These are phyloP conservation scores for Platerodrilus igneus DNA, from an alignment of 2,888 invertebrate species.

Conservation along the genomic window DNA sequence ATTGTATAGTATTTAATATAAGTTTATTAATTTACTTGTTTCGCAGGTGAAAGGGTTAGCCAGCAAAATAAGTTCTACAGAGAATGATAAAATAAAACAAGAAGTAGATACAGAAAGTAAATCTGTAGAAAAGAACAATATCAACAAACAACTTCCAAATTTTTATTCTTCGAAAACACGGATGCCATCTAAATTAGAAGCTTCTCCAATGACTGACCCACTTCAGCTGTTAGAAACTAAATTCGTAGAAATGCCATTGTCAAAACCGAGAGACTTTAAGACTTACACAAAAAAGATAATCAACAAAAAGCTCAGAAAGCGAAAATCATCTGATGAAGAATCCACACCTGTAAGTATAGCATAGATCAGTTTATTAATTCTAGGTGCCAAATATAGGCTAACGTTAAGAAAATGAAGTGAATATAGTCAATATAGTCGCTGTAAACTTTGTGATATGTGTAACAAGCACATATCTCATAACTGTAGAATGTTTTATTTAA, in stretches of 20 bases:
- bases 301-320: constrained; percentile 29
- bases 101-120: background rate
- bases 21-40: background rate
- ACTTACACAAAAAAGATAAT: constrained; percentile 20
- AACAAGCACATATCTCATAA: too few relatives aligned
- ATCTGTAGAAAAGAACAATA: too few relatives aligned
- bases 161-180: too few relatives aligned
- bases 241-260: constrained; percentile 20
- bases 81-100: background rate
- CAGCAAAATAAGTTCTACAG: constrained; percentile 14
- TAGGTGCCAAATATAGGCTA: too few relatives aligned
- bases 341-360: too few relatives aligned
- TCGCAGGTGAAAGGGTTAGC: constrained; percentile 27
- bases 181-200: constrained; percentile 16
- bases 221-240: constrained; percentile 41
- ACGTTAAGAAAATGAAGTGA: too few relatives aligned
- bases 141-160: too few relatives aligned
- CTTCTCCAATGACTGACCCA: constrained; percentile 28
- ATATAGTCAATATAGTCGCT: too few relatives aligned
- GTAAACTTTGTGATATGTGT: too few relatives aligned
- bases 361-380: too few relatives aligned
- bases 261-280: constrained; percentile 15
- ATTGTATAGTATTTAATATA: background rate
- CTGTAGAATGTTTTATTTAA: too few relatives aligned
- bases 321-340: constrained; percentile 30